These are phyloP conservation scores for Lottia scabra DNA, from an alignment of 2,888 invertebrate species.

Conservation along the genomic window DNA sequence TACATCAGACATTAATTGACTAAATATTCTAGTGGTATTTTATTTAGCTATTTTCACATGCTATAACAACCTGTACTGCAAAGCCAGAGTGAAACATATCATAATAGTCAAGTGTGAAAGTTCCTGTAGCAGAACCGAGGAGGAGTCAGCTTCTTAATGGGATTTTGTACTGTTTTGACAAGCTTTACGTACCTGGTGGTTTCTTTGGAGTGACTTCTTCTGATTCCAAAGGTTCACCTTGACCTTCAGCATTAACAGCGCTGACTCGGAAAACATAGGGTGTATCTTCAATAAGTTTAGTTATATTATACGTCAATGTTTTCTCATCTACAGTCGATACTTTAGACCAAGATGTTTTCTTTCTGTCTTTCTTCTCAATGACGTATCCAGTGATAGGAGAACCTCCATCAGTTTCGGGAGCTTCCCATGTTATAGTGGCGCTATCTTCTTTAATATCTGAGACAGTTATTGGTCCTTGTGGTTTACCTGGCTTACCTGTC, in stretches of 20 bases:
- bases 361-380: slow-evolving; percentile 60
- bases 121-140: no score
- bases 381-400: slow-evolving; percentile 62
- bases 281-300: slow-evolving; percentile 59
- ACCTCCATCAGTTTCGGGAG: slow-evolving; percentile 65
- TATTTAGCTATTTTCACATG: no score
- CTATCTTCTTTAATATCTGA: slow-evolving; percentile 54
- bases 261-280: slow-evolving; percentile 66
- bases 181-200: slow-evolving; percentile 45
- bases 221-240: slow-evolving; percentile 70
- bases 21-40: no score
- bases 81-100: no score
- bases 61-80: no score
- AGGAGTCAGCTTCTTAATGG: no score
- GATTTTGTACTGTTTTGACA: no score
- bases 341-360: slow-evolving; percentile 45
- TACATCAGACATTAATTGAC: no score
- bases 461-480: slow-evolving; percentile 45
- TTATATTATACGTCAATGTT: slow-evolving; percentile 43
- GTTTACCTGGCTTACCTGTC: slow-evolving; percentile 55
- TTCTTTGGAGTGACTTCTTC: slow-evolving; percentile 48
- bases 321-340: slow-evolving; percentile 42
- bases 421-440: slow-evolving; percentile 60
- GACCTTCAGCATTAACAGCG: slow-evolving; percentile 62
- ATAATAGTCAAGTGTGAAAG: no score